Evolutionary conservation across 1,140 invertebrate genomes (phyloP).

Genomic region (Araneus ventricosus): DNA sequence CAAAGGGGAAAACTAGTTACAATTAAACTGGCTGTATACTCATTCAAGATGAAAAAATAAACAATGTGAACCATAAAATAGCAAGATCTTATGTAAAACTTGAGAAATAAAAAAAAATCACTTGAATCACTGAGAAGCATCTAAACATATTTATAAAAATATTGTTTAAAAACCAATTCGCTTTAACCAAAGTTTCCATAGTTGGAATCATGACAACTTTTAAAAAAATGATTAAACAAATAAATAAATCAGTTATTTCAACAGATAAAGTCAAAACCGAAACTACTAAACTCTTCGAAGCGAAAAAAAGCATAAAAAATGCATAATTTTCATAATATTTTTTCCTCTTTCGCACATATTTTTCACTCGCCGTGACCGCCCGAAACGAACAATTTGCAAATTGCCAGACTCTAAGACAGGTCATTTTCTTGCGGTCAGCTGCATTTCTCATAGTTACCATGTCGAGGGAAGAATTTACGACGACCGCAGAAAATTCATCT

Average conservation of each 20-base stretch:
- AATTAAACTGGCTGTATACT: no score
- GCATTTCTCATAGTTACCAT: background rate
- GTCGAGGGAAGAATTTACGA: background rate
- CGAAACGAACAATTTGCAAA: conserved; percentile 47
- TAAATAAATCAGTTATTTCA: background rate
- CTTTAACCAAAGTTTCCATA: background rate
- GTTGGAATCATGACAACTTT: background rate
- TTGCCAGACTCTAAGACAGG: conserved; percentile 12
- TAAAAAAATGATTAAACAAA: background rate
- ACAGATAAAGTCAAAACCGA: background rate
- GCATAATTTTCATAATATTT: conserved; percentile 13
- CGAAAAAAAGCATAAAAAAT: background rate
- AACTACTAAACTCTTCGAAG: background rate
- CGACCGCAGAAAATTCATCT: background rate
- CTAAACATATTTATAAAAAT: no score
- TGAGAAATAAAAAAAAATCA: no score
- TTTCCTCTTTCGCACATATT: background rate
- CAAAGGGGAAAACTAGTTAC: no score
- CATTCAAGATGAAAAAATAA: no score
- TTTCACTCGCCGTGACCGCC: conserved; percentile 2
- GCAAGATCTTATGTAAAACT: no score
- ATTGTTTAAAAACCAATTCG: background rate
- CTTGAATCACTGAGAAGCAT: no score
- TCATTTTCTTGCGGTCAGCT: conserved; percentile 32
- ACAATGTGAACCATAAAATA: no score